These are phyloP conservation scores for Heliconius hewitsoni DNA, from an alignment of 1,140 invertebrate species.

Conservation along the genomic window DNA sequence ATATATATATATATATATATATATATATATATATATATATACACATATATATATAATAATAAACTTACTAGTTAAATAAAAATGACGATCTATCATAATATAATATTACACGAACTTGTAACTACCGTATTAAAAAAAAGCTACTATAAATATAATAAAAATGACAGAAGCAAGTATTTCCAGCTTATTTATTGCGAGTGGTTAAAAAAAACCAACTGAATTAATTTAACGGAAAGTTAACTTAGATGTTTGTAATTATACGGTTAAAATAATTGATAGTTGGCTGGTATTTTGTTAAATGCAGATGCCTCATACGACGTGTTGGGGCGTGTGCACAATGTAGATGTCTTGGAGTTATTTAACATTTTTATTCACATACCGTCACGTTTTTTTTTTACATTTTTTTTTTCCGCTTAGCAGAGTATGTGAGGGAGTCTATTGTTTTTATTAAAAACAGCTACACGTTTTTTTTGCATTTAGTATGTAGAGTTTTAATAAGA, in stretches of 20 bases:
- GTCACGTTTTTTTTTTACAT: no score
- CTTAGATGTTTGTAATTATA: conserved; percentile 21
- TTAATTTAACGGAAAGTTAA: not conserved
- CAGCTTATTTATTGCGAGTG: not conserved
- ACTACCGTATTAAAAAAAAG: not conserved
- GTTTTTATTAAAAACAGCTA: no score
- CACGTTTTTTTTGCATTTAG: no score
- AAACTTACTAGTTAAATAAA: not conserved
- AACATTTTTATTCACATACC: no score
- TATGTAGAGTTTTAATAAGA: no score
- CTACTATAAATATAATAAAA: not conserved
- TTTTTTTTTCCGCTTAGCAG: no score
- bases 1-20: no score
- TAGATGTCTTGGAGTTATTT: not conserved
- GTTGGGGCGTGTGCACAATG: conserved; percentile 7
- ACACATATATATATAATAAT: no score
- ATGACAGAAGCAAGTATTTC: conserved; percentile 2
- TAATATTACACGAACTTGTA: not conserved
- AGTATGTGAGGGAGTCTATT: no score
- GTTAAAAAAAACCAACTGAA: not conserved
- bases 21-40: no score
- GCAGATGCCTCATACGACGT: conserved; percentile 17
- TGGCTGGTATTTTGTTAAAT: conserved; percentile 19
- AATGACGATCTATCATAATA: not conserved
- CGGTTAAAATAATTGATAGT: conserved; percentile 21